Conservation (phyloP, 2,113 vertebrate genomes). For the Xiphorhynchus elegans region DNA sequence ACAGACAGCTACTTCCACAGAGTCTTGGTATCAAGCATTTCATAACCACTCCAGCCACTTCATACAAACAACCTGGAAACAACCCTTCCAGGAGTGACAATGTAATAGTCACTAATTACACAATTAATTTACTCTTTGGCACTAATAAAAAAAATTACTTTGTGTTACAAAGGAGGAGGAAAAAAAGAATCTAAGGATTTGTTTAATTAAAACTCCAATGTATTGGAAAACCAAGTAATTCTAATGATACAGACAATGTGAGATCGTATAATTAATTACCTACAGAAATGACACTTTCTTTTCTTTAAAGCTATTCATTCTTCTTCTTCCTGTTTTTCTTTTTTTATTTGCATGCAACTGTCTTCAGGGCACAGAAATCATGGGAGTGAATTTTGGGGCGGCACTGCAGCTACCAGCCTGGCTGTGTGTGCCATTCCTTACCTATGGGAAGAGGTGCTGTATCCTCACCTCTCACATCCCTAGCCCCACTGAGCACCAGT, state of each 20-base stretch:
- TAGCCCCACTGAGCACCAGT: rapidly evolving
- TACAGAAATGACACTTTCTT: constrained; percentile 14
- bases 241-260: constrained; percentile 44
- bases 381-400: rapidly evolving
- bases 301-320: background rate
- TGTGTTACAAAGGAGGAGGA: background rate
- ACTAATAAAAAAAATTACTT: constrained; percentile 27
- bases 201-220: constrained; percentile 56
- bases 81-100: background rate
- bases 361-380: background rate
- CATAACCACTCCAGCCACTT: background rate
- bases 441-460: background rate
- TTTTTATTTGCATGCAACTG: background rate
- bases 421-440: background rate
- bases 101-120: constrained; percentile 9
- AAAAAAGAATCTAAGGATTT: constrained; percentile 45
- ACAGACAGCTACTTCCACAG: background rate
- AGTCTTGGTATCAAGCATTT: background rate
- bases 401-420: background rate
- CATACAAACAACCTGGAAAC: background rate
- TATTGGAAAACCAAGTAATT: constrained; percentile 59
- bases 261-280: constrained; percentile 50
- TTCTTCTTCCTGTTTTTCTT: background rate
- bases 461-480: background rate
- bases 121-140: constrained; percentile 27